Base-by-base conservation (phyloP, 2,113 vertebrate genomes). In the Dromaius novaehollandiae region DNA sequence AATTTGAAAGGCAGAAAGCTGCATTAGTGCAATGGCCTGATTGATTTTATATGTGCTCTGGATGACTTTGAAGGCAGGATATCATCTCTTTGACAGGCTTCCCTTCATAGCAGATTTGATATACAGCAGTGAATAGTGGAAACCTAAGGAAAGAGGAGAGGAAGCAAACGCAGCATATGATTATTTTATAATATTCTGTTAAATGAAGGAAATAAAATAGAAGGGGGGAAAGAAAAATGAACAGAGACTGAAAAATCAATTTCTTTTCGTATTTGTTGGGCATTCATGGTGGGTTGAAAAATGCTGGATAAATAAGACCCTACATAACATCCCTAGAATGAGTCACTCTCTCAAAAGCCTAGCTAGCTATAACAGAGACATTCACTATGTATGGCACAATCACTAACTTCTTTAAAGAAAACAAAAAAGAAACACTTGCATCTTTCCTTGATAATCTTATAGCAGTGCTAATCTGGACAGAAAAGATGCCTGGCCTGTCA, bases 51-150 rank as follows among this genome's bases (percentile, higher is more conserved):
- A 96, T 88, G 83, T 99, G 99, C 94, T 99, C 98, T 38, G 99
- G 99, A 79, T 99, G 99, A 89, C 98, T 98, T 28, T 99, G 99
- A 83, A 99, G 98, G 88, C 99, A 99, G 51, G 98, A 97, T 85
- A 99, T 98, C 96, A 99, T 98, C 25, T 99, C 98, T 82, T 95
- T 90, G 66, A 99, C 98, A 1, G 99, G 98, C 76, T 97, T 98
- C 70, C 98, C 98, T 95, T 99, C 98, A 8, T 99, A 99, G 97
- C 99, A 99, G 97, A 99, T 99, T 94, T 98, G 98, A 96, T 99
- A 99, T 16, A 99, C 98, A 1, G 98, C 98, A 2, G 98, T 98
- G 65, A 99, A 99, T 18, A 99, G 94, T 0, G 99, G 99, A 85
- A 99, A 99, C 97, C 99, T 99, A 89, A 76, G 61, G 71, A 91